Evolutionary conservation across 1,140 invertebrate species (phyloP), one percentile per base, ranked within the genome.

Genomic region (Pachyrhynchus sulphureomaculatus): DNA sequence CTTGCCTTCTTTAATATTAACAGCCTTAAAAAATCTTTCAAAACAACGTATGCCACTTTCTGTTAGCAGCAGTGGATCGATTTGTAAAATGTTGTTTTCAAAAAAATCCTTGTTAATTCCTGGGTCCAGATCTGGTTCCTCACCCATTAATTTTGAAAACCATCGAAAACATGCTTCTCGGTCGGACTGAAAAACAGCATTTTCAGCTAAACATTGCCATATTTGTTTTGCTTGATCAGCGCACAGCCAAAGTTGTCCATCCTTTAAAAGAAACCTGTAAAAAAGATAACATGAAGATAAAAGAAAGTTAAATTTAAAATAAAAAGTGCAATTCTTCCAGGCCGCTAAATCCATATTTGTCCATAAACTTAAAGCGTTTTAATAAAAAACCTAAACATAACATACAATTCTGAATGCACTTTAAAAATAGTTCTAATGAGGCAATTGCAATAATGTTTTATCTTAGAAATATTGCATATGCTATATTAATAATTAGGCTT

Each of bases 131-230:
- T 98, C 95, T 4, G 95, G 95, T 74, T 98, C 95, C 68, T 98
- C 95, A 3, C 93, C 93, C 95, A 98, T 98, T 47, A 98, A 79
- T 80, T 98, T 95, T n/a, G 94, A 94, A 79, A 98, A 98, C 96
- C 96, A 98, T 71, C 95, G 93, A 79, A 98, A 99, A 79, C 96
- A 98, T 2, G 94, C 91, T 77, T 99, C 96, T 36, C 95, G 83
- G 78, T 99, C 96, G 2, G 88, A 88, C 2, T 88, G 79, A 76
- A 95, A 96, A 1, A 95, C 93, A 5, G 94, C 93, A 72, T 89
- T 90, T 76, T 97, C 94, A 10, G 95, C 94, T 41, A 99, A 80
- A 77, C 93, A 96, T 67, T 93, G 87, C 96, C 96, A 99, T 66
- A 99, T 96, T 82, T 96, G 92, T 76, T 95, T 93, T 1, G 95